Evolutionary conservation across 2,113 vertebrate genomes (phyloP), one percentile per base, ranked within the genome.

Genomic region (Dendropsophus ebraccatus): DNA sequence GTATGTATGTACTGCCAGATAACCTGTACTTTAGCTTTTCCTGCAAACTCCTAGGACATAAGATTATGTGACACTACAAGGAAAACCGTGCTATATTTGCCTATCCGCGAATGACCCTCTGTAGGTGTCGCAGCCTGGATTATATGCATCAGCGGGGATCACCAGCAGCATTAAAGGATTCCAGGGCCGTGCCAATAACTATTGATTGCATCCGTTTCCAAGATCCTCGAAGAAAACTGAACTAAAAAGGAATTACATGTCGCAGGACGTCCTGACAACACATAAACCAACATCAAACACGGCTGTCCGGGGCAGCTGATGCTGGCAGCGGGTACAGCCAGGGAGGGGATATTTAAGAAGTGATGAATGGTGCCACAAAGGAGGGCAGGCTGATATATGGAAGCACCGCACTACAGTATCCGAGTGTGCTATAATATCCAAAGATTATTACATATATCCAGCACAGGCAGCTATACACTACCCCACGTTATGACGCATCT

Each of bases 171-270:
- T 81, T 62, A 65, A 16, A 47, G 78, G 56, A 65, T 62, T 25
- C 56, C 21, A 35, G 7, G 13, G 54, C 58, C 65, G 16, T 25
- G 78, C 58, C 69, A 62, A n/a, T 62, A 50, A 77, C 28, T 62
- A 74, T 35, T 84, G 50, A 77, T 85, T 52, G 25, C 52, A 62
- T 58, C 54, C 45, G 37, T 75, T 73, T 73, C 32, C 10, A 84
- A 84, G 82, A 13, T 25, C 28, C 30, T 49, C 10, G 5, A 23
- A 62, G 28, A 80, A 80, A 62, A 62, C 56, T 10, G 13, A 14
- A 58, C 19, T 52, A 52, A 54, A 52, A 54, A 32, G 35, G 10
- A 30, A 25, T 8, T 0, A 14, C 2, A 45, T 52, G 47, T 30
- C 16, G 49, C 14, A 10, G 19, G 75, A 1, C n/a, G 76, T 14